Evolutionary conservation across 2,113 vertebrate genomes (phyloP).

Genomic region (Syrrhaptes paradoxus): DNA sequence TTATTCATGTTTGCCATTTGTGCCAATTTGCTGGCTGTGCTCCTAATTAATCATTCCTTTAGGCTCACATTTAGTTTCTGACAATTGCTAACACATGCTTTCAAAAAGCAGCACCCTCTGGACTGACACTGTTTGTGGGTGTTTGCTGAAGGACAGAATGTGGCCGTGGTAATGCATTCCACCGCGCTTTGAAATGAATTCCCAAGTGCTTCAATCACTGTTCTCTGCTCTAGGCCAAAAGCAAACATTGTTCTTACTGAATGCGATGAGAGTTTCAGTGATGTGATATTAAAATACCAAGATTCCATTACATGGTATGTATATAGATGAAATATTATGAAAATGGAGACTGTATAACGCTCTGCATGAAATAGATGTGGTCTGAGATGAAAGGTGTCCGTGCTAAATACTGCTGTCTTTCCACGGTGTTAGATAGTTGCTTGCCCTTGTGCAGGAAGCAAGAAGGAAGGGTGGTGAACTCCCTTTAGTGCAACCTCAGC

Average conservation of each 20-base stretch:
- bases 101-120: background rate
- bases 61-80: background rate
- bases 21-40: constrained; percentile 20
- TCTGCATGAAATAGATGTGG: background rate
- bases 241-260: constrained; percentile 35
- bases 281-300: background rate
- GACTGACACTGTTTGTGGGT: background rate
- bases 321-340: constrained; percentile 7
- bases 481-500: background rate
- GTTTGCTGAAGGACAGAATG: background rate
- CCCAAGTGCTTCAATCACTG: constrained; percentile 21
- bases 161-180: background rate
- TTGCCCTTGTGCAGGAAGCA: background rate
- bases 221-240: background rate
- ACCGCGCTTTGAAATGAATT: constrained; percentile 39
- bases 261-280: background rate
- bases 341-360: background rate
- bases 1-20: constrained; percentile 10
- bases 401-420: background rate
- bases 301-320: background rate
- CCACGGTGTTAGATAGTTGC: background rate
- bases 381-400: background rate
- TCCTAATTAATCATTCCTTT: constrained; percentile 56
- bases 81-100: background rate
- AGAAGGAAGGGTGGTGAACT: background rate